phyloP scores from a whole-genome alignment of 2,797 vertebrate genomes.

The Sebastes nivosus region DNA sequence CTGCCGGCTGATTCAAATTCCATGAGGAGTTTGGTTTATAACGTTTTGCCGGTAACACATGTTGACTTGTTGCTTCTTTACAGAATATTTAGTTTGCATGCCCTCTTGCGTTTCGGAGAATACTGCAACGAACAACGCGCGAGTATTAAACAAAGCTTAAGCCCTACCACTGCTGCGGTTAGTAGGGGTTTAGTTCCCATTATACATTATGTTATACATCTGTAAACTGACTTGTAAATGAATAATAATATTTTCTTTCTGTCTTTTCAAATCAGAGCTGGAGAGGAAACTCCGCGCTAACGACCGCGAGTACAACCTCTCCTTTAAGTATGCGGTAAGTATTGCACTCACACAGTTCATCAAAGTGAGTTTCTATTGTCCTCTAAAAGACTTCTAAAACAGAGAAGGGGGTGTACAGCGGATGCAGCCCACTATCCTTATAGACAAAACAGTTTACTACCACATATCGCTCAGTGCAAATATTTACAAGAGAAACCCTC shows the following conservation, averaged over 20 bases:
- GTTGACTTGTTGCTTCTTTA: no score
- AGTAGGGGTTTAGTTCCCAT: neutral
- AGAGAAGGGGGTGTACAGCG: neutral
- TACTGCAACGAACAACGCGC: no score
- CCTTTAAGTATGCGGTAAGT: constrained; percentile 93
- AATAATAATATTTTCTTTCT: neutral
- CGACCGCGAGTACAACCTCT: constrained; percentile 87
- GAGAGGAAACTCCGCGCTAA: constrained; percentile 90
- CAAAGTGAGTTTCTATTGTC: neutral
- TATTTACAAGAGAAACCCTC: neutral
- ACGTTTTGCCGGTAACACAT: no score
- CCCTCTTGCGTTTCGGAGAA: no score
- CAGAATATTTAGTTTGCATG: no score
- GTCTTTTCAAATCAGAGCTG: constrained; percentile 78
- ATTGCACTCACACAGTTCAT: neutral
- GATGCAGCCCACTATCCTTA: neutral
- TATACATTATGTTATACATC: neutral
- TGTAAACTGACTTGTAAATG: neutral
- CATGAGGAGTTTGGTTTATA: no score
- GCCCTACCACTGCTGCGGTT: neutral
- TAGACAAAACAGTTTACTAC: neutral
- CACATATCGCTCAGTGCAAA: neutral
- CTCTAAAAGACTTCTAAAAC: neutral
- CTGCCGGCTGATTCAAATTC: no score
- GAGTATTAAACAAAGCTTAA: neutral